These are phyloP conservation scores for Mionectes olivaceus DNA, from an alignment of 2,797 vertebrate species.

Conservation along the genomic window DNA sequence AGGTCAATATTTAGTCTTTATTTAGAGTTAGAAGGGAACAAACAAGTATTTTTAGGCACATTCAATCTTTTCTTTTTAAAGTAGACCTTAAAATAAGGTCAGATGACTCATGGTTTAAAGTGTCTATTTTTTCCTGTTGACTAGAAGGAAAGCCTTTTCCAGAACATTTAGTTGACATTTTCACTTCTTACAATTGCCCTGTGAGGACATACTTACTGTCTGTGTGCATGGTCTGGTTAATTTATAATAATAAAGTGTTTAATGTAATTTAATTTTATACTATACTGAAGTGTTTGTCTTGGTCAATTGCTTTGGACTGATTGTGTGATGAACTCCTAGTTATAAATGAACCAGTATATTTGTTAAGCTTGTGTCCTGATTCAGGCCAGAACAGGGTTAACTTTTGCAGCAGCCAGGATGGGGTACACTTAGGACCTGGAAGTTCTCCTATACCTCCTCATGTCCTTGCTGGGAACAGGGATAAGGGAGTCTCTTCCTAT, in stretches of 20 bases:
- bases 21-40: neutral
- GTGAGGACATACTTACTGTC: accelerated
- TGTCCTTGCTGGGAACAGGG: neutral
- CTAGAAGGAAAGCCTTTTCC: neutral
- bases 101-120: neutral
- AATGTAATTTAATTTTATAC: neutral
- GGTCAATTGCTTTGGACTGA: neutral
- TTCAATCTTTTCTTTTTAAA: neutral
- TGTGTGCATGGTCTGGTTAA: neutral
- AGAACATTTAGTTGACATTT: neutral
- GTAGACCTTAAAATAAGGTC: neutral
- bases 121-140: neutral
- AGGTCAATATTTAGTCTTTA: neutral
- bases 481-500: neutral
- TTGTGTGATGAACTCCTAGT: neutral
- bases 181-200: neutral
- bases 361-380: neutral
- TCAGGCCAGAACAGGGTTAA: neutral
- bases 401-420: neutral
- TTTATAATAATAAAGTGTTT: neutral
- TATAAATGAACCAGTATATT: neutral
- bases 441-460: accelerated
- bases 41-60: neutral
- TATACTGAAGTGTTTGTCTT: neutral
- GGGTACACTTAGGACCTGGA: neutral